A percentile compares a stretch with the other conserved stretches of the same genome.
Conservation (phyloP, 2,113 vertebrate genomes). For the Cyprichromis sp. region DNA sequence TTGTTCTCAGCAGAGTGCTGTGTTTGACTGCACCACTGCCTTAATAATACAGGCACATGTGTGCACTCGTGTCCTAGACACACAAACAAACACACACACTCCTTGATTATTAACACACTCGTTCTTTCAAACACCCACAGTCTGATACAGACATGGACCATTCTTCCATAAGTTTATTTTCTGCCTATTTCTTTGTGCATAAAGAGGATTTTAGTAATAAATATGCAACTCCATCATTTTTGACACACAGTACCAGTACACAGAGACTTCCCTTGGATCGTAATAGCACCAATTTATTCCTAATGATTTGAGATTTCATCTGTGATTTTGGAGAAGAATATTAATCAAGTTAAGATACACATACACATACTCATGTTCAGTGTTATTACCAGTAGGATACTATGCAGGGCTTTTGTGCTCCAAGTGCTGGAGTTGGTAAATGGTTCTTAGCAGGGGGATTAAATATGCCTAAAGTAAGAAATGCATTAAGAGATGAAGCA, state of each 20-base stretch:
- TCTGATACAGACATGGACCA: not conserved
- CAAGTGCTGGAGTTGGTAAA: not conserved
- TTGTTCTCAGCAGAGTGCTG: slow-evolving; percentile 33
- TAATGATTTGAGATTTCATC: slow-evolving; percentile 53
- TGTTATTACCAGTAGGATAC: not conserved
- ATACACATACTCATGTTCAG: not conserved
- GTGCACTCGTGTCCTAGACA: not conserved
- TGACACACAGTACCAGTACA: not conserved
- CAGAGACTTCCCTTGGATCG: not conserved
- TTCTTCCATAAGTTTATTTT: not conserved
- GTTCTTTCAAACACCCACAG: not conserved
- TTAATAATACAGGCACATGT: slow-evolving; percentile 23
- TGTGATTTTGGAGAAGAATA: slow-evolving; percentile 33
- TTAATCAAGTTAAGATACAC: slow-evolving; percentile 13
- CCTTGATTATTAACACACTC: not conserved
- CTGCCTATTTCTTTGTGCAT: not conserved
- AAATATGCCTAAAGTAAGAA: not conserved
- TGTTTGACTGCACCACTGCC: slow-evolving; percentile 2
- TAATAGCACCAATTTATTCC: slow-evolving; percentile 57
- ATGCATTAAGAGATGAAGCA: not conserved
- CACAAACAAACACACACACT: not conserved
- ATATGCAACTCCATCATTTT: not conserved
- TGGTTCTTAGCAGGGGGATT: not conserved
- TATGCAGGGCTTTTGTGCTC: not conserved
- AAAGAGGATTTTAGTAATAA: not conserved